Evolutionary conservation across 1,140 invertebrate species (phyloP), one percentile per base, ranked within the genome.

Genomic region (Drosophila punjabiensis): DNA sequence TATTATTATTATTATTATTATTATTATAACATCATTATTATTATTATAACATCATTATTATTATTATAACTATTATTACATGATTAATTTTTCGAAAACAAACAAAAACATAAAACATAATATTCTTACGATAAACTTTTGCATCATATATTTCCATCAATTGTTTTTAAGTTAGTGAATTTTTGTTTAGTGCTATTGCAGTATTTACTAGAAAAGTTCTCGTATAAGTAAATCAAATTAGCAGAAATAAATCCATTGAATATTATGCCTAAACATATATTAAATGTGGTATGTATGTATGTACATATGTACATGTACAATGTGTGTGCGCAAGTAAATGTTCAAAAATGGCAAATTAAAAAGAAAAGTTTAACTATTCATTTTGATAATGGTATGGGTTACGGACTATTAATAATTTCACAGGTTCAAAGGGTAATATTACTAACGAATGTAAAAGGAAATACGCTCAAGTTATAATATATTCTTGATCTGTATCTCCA

Each of bases 161-260:
- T 77, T 68, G 76, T 80, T 78, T 87, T 88, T 76, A 87, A 74
- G 84, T 80, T 82, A 87, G 71, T 82, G 45, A 69, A 80, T 76
- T 82, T 86, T 87, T 84, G 79, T 87, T 87, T 79, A 87, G 70
- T 87, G 84, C 83, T 87, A 87, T 87, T 82, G 84, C 83, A 87
- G 83, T 87, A 87, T 87, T 87, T 80, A 87, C 67, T 69, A 87
- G 76, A 80, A 87, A 79, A 52, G 67, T 71, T 86, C 69, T 77
- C 48, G 37, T 64, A 30, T 79, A 79, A 79, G 76, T 79, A 60
- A 79, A 70, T 43, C 53, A 71, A 78, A 53, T 79, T 71, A 79
- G 56, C 75, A 69, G 53, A 78, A 56, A 35, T 56, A 37, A 67
- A 77, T 59, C 61, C 71, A 68, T 69, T 69, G 76, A 78, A 76